phyloP scores from a whole-genome alignment of 2,888 invertebrate genomes.

The Candidula unifasciata region DNA sequence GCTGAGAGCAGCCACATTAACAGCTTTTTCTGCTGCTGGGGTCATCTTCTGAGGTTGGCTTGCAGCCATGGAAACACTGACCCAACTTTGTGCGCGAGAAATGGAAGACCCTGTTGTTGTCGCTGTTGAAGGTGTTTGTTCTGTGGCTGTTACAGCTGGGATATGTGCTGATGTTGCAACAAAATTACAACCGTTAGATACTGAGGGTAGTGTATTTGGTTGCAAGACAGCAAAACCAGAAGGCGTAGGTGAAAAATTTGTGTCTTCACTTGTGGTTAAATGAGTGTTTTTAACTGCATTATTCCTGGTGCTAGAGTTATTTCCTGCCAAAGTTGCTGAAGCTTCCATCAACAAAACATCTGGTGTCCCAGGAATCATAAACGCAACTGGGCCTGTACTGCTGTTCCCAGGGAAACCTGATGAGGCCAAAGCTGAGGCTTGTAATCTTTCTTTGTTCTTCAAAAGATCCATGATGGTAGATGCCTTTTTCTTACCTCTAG shows the following conservation, averaged over 20 bases:
- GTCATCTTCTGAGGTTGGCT: background rate
- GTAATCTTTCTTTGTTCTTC: conserved; percentile 16
- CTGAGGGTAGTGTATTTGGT: conserved; percentile 1
- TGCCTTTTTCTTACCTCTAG: background rate
- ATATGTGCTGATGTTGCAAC: background rate
- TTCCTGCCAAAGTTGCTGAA: background rate
- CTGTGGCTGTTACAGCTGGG: background rate
- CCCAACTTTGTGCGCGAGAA: background rate
- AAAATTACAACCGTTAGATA: background rate
- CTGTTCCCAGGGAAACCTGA: background rate
- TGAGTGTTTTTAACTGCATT: conserved; percentile 22
- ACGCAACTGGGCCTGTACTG: conserved; percentile 11
- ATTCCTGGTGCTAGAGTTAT: conserved; percentile 5
- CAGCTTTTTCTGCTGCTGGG: background rate
- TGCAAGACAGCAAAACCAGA: conserved; percentile 19
- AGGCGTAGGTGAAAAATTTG: background rate
- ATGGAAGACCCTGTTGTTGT: background rate
- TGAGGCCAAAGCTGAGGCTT: conserved; percentile 3
- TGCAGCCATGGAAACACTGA: background rate
- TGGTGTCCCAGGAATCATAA: conserved; percentile 19
- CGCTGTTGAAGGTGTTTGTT: background rate
- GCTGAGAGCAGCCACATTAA: background rate
- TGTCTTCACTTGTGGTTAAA: background rate
- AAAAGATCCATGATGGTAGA: conserved; percentile 32
- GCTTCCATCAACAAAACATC: background rate